These are phyloP conservation scores for Sussaba pulchella DNA, from an alignment of 2,888 invertebrate species.

Conservation along the genomic window DNA sequence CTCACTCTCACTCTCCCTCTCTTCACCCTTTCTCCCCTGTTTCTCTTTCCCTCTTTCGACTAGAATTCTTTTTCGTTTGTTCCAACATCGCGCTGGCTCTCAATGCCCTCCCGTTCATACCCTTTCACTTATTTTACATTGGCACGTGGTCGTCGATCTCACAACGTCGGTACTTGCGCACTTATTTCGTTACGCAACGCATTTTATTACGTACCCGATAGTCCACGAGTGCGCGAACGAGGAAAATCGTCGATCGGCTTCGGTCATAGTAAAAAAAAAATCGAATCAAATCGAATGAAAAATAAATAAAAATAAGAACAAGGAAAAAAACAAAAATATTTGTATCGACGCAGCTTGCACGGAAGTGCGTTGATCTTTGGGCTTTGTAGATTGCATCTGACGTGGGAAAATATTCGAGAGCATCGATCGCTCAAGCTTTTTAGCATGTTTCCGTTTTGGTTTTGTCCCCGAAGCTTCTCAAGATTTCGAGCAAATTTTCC, in stretches of 20 bases:
- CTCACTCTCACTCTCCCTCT: constrained; percentile 39
- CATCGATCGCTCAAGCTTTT: constrained; percentile 15
- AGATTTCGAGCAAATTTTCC: constrained; percentile 69
- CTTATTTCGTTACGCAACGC: background rate
- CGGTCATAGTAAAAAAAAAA: too few relatives aligned
- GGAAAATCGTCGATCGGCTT: background rate
- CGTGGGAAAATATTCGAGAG: background rate
- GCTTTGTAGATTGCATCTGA: background rate
- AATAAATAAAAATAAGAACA: too few relatives aligned
- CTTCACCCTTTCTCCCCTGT: constrained; percentile 32
- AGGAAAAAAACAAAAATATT: too few relatives aligned
- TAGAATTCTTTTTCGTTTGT: constrained; percentile 41
- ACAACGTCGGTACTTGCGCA: constrained; percentile 18
- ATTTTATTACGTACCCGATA: background rate
- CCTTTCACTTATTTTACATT: constrained; percentile 69
- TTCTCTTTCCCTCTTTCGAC: constrained; percentile 28
- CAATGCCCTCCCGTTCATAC: constrained; percentile 48
- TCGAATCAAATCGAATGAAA: too few relatives aligned
- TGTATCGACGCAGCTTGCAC: background rate
- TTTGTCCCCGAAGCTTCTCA: constrained; percentile 60
- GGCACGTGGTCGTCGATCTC: constrained; percentile 48
- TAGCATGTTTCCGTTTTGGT: constrained; percentile 45
- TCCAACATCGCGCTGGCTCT: constrained; percentile 34
- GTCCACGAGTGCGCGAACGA: background rate
- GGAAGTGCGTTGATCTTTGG: background rate